phyloP scores from a whole-genome alignment of 2,888 invertebrate genomes.

The Harpagoxenus sublaevis region DNA sequence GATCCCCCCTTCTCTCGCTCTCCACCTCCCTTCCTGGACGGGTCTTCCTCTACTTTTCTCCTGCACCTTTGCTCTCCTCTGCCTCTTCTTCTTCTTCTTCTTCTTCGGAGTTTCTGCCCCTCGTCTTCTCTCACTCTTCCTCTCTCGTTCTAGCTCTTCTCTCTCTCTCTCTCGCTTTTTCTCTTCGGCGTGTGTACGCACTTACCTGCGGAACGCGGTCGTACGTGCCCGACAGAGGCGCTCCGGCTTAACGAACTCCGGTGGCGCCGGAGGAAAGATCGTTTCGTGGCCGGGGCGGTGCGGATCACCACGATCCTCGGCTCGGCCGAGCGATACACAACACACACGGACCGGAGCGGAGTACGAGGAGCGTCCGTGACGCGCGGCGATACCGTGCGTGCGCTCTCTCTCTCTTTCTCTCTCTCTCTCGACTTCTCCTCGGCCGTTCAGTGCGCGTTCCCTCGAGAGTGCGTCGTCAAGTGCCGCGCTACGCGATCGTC shows the following conservation, averaged over 20 bases:
- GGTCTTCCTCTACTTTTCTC: constrained; percentile 50
- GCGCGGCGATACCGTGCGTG: constrained; percentile 31
- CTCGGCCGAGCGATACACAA: constrained; percentile 35
- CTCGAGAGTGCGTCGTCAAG: constrained; percentile 12
- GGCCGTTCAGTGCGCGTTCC: constrained; percentile 1
- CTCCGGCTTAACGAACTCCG: constrained; percentile 62
- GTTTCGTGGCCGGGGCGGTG: constrained; percentile 44
- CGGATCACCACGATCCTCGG: constrained; percentile 48
- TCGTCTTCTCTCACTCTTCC: constrained; percentile 47
- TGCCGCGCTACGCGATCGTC: not conserved
- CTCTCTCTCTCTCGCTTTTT: constrained; percentile 63
- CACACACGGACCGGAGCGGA: constrained; percentile 34
- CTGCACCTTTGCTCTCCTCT: constrained; percentile 61
- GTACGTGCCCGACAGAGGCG: constrained; percentile 76
- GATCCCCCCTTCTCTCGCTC: constrained; percentile 59
- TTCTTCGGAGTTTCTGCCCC: constrained; percentile 59
- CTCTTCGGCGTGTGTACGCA: constrained; percentile 72
- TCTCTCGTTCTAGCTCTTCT: constrained; percentile 38
- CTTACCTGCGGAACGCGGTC: constrained; percentile 81
- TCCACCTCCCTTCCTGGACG: constrained; percentile 25
- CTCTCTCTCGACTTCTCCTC: constrained; percentile 14
- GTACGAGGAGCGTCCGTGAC: constrained; percentile 42
- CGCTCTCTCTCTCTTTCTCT: constrained; percentile 19
- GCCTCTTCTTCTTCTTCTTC: constrained; percentile 60
- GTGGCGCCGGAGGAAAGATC: constrained; percentile 54